Evolutionary conservation across 2,888 invertebrate species (phyloP), one percentile per base, ranked within the genome.

Genomic region (Lapara coniferarum): DNA sequence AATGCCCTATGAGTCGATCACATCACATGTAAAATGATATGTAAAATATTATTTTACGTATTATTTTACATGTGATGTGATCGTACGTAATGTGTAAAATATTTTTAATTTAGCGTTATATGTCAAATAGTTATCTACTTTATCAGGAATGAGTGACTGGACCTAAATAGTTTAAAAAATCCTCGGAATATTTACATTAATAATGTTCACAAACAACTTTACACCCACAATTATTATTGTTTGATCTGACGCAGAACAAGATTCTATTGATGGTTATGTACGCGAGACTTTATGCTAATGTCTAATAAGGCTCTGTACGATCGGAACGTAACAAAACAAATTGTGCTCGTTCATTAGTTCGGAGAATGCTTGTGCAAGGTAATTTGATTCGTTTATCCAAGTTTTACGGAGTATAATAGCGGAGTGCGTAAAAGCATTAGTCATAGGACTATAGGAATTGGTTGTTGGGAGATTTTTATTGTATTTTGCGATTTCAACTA

Each of bases 291-390:
- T 49, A 49, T 63, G 63, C 46, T 63, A 63, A 63, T 63, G 63
- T 49, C 63, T 63, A 49, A 63, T 63, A 63, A 63, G 63, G 63
- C 49, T 63, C 19, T 49, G 19, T 6, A 49, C 49, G 49, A 63
- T 63, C 49, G 63, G 63, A 49, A 63, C 63, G 46, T 63, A 63
- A 49, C 63, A 63, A 63, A 63, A 63, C 63, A 63, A 63, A 63
- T 63, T 49, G 46, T 63, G 49, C 49, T 63, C 63, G 63, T 63
- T 63, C 63, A 63, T 63, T 37, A 7, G 59, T 46, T 46, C 19
- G 63, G 13, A 63, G 16, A 7, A 44, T 56, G 49, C 19, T 19
- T 12, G 19, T 19, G 10, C 63, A 63, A 63, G 49, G 19, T 19
- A 63, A 19, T 63, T 49, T 49, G 44, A 46, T 46, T 13, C 46